Conservation (phyloP, 2,888 invertebrate genomes). For the Eupeodes luniger region DNA sequence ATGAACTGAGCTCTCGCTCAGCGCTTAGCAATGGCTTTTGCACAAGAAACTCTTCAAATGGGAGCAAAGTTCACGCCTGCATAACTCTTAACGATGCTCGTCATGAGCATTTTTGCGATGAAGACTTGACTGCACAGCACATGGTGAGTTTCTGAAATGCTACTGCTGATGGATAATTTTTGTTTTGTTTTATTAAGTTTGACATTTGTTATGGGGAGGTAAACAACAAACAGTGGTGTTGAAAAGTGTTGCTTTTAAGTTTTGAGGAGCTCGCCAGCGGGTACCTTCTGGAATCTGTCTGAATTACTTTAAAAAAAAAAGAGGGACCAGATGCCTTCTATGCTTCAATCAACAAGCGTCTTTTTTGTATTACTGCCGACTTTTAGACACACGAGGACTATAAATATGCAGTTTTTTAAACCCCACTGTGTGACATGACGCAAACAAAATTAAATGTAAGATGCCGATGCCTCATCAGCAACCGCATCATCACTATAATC, state of each 20-base stretch:
- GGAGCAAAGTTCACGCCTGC: slow-evolving; percentile 74
- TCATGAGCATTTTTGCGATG: slow-evolving; percentile 58
- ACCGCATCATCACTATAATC: slow-evolving; percentile 66
- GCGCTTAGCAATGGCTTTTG: slow-evolving; percentile 28
- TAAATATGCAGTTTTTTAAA: not conserved
- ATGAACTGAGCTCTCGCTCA: slow-evolving; percentile 11
- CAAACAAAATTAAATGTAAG: slow-evolving; percentile 40
- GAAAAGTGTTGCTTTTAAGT: slow-evolving; percentile 9
- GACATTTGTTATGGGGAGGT: slow-evolving; percentile 4
- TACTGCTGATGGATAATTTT: slow-evolving; percentile 60
- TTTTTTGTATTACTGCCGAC: too few relatives aligned
- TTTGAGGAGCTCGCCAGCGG: too few relatives aligned
- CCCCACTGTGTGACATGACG: slow-evolving; percentile 11
- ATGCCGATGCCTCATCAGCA: slow-evolving; percentile 57
- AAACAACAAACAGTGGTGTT: slow-evolving; percentile 16
- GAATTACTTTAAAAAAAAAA: too few relatives aligned
- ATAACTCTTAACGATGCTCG: slow-evolving; percentile 73
- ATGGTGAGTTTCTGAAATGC: slow-evolving; percentile 51
- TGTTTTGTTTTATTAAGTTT: slow-evolving; percentile 4
- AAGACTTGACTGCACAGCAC: slow-evolving; percentile 18
- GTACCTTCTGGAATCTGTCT: too few relatives aligned
- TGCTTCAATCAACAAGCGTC: too few relatives aligned
- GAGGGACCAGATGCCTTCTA: too few relatives aligned
- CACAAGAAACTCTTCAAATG: slow-evolving; percentile 71
- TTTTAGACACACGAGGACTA: too few relatives aligned